Evolutionary conservation across 2,888 invertebrate species (phyloP), one percentile per base, ranked within the genome.

Genomic region (Andrena dorsata): DNA sequence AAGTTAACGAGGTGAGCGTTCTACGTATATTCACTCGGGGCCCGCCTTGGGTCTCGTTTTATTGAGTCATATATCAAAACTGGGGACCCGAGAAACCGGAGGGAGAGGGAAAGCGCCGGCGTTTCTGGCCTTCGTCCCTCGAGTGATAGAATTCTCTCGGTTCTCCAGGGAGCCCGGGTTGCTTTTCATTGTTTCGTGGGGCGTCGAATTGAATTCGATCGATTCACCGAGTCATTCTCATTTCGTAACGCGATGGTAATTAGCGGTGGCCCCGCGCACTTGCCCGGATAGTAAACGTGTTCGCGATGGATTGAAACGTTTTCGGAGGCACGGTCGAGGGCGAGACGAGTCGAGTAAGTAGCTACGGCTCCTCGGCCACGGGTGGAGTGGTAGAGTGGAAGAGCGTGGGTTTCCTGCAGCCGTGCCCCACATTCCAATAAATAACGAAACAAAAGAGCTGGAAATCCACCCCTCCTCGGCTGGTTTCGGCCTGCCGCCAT

Each of bases 31-130:
- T 93, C 92, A 91, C 90, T 89, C 88, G 86, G 85, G 87, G 76
- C 82, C 90, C 90, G 90, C 89, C 90, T 91, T 88, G 90, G 89
- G 89, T 89, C 88, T 89, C 88, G 88, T 93, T 93, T 93, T 93
- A 93, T 93, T 91, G 93, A 92, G 92, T 90, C 93, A 90, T 93
- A 92, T 93, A 93, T 93, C 93, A 93, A 91, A 89, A 70, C 83
- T 87, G 83, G 87, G 85, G 80, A 71, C 75, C 80, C 71, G 56
- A 76, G 79, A 77, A 76, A 56, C 78, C 77, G 78, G 56, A 61
- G 64, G 64, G 64, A 41, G 69, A 56, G 51, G 61, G 75, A 76
- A 80, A 74, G 47, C 72, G 61, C 20, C 51, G 69, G 53, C 41
- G 53, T 61, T 41, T 64, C 66, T 53, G 41, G 23, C 23, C 35